Evolutionary conservation across 2,888 invertebrate species (phyloP), one percentile per base, ranked within the genome.

Genomic region (Drosophila emarginata): DNA sequence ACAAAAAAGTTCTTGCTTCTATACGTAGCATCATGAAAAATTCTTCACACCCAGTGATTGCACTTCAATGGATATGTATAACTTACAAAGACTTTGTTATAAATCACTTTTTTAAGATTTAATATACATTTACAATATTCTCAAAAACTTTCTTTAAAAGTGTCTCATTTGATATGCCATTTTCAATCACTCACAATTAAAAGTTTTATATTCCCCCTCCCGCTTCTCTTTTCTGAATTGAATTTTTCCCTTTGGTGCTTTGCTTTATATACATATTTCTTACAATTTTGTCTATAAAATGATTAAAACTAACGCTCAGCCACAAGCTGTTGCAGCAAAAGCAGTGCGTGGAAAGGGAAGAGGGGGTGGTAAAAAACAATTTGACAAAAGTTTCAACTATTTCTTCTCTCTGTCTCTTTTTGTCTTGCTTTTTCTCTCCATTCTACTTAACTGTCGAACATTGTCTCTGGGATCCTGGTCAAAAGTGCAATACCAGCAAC

Each of bases 291-390:
- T 14, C 32, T 18, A 4, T 11, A 40, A 40, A 80, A 76, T 76
- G 73, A 80, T 81, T 81, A 78, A 80, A 81, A 78, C 74, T 64
- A 70, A 73, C 62, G 70, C 72, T 72, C 69, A 71, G 68, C 66
- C 72, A 67, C 82, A 86, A 86, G 84, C 87, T 86, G 87, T 73
- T 80, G 73, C 69, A 70, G 56, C 65, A 57, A 50, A 26, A 45
- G 6, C 4, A 7, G 11, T 11, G 0, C 0, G 15, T 15, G 32
- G 60, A 53, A 21, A 32, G 39, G 60, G 18, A 15, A 9, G 12
- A 9, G 50, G 1, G 50, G 57, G 61, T 64, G 40, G 37, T 45
- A 63, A 73, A 72, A 72, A 62, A 64, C 72, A 76, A 76, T 76
- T 76, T 76, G 75, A 76, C 76, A 76, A 76, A 76, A 76, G 75